Evolutionary conservation across 2,888 invertebrate genomes (phyloP), one percentile per base, ranked within the genome.

Genomic region (Campopleginae sp.): DNA sequence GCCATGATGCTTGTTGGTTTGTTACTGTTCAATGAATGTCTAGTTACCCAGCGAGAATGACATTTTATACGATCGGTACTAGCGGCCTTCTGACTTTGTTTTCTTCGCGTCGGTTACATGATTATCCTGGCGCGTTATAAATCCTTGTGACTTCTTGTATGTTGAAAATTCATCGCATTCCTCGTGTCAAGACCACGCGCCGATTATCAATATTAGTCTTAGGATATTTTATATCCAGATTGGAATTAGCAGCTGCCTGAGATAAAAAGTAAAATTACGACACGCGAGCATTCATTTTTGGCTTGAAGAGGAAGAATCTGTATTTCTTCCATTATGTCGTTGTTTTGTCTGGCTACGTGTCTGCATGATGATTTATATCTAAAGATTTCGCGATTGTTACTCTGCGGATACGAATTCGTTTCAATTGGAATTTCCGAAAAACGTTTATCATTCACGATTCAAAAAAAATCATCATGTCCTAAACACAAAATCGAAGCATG

Each of bases 1-100:
- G 65, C 31, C 76, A 65, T 76, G 48, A 58, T 31, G 46, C 46
- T 76, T 33, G 48, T 65, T 48, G 17, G 75, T 46, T 27, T 42
- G 38, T 38, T 54, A 23, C 33, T n/a, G 54, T 23, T 42, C 23
- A 10, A 72, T 27, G 17, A 27, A 27, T 58, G 72, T 58, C 42
- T 42, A 42, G 5, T 27, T 58, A 23, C 17, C 4, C 17, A 5
- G 42, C 38, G 12, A 38, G 54, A 38, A n/a, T 4, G 72, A n/a
- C 58, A 27, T 42, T 27, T 68, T 68, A 68, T 68, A 68, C 46
- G 46, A 27, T 68, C 46, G 44, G 10, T 2, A 46, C n/a, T 31
- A 8, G 68, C 27, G 68, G 2, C 27, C 14, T 38, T 68, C 27
- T 31, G 0, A 17, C 17, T 27, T 44, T 46, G 68, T 27, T 44